Conservation (phyloP, 2,113 vertebrate genomes). For the Colinus virginianus region DNA sequence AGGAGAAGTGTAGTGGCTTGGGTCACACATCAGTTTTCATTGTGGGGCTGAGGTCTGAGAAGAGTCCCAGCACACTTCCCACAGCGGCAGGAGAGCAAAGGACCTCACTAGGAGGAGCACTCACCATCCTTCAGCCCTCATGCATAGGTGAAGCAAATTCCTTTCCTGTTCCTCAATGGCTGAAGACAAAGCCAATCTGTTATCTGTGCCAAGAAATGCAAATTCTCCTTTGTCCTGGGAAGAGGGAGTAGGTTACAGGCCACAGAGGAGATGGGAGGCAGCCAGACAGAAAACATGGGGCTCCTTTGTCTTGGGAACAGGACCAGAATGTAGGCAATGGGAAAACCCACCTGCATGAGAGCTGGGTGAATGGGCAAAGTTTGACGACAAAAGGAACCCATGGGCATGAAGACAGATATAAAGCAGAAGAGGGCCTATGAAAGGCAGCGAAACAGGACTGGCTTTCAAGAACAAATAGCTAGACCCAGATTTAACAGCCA, state of each 20-base stretch:
- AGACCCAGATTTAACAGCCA: neutral
- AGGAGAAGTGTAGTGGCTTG: neutral
- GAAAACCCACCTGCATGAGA: neutral
- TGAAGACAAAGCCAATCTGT: neutral
- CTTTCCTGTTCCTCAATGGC: neutral
- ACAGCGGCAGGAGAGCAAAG: neutral
- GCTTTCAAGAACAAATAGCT: neutral
- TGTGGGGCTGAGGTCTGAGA: neutral
- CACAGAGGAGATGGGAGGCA: neutral
- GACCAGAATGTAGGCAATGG: neutral
- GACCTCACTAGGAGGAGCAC: neutral
- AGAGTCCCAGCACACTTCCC: no score
- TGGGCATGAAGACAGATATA: neutral
- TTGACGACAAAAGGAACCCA: neutral
- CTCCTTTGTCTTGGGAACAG: no score
- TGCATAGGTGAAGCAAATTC: neutral
- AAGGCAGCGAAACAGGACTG: neutral
- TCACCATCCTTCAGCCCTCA: neutral
- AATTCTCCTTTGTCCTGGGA: neutral
- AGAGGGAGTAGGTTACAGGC: neutral
- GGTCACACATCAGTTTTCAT: no score
- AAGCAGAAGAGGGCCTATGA: neutral
- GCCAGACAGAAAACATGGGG: neutral
- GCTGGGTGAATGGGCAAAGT: neutral
- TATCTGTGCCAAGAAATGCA: neutral